These are phyloP conservation scores for Sparus aurata DNA, from an alignment of 2,797 vertebrate genomes.

Conservation along the genomic window DNA sequence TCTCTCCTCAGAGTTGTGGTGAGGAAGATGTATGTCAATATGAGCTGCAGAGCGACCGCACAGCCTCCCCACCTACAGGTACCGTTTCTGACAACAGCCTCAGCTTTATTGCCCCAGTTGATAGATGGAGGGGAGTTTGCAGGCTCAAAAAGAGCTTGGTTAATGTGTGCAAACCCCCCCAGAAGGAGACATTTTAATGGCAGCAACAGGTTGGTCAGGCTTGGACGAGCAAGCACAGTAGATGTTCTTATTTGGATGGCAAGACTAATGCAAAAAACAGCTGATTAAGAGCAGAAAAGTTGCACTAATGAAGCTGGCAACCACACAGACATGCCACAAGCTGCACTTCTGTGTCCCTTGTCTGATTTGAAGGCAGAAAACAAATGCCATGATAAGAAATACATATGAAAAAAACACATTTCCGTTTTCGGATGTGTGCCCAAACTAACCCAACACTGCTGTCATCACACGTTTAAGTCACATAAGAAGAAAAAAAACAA, in stretches of 20 bases:
- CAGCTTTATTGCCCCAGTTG: slow-evolving; percentile 33
- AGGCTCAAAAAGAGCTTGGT: slow-evolving; percentile 21
- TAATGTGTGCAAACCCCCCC: slow-evolving; percentile 15
- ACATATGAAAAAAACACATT: not conserved
- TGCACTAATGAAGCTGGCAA: slow-evolving; percentile 2
- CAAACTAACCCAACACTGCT: slow-evolving; percentile 16
- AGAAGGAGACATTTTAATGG: slow-evolving; percentile 25
- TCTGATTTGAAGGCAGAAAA: not conserved
- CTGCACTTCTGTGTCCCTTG: not conserved
- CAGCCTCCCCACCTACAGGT: slow-evolving; percentile 55
- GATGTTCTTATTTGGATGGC: slow-evolving; percentile 31
- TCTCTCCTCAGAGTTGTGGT: slow-evolving; percentile 56
- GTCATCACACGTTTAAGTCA: slow-evolving; percentile 33
- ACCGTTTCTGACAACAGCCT: slow-evolving; percentile 35
- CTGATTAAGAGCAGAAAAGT: slow-evolving; percentile 6
- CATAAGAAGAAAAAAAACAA: slow-evolving; percentile 22
- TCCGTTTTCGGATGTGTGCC: slow-evolving; percentile 4
- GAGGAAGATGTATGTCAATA: slow-evolving; percentile 51
- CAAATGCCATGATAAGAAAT: not conserved
- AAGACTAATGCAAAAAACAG: not conserved
- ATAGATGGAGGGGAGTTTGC: slow-evolving; percentile 48
- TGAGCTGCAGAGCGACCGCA: slow-evolving; percentile 58
- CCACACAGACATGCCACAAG: slow-evolving; percentile 5
- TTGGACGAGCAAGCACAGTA: slow-evolving; percentile 21
- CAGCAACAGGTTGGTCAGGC: slow-evolving; percentile 58